phyloP scores from a whole-genome alignment of 2,113 vertebrate species.

The Burhinus bistriatus region DNA sequence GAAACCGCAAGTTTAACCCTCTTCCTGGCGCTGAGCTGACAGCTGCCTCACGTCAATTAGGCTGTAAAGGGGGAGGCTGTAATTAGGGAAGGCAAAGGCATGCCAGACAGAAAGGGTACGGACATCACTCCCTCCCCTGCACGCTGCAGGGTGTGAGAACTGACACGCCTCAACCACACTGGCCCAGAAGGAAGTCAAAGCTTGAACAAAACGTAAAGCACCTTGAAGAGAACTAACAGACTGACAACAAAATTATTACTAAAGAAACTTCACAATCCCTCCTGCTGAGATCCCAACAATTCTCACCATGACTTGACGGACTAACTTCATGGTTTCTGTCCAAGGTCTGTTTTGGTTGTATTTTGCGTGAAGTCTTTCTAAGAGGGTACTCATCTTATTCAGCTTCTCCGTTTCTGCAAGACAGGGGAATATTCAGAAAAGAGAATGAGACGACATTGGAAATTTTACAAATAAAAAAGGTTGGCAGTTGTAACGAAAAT shows the following conservation, averaged over 20 bases:
- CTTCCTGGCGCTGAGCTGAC: not conserved
- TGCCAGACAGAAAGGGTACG: accelerated
- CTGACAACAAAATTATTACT: accelerated
- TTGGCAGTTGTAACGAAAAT: not conserved
- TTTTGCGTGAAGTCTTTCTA: conserved; percentile 92
- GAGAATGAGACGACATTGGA: accelerated
- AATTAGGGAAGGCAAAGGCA: not conserved
- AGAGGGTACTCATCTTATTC: conserved; percentile 86
- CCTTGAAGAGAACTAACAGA: not conserved
- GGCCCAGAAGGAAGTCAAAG: not conserved
- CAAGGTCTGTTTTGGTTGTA: conserved; percentile 92
- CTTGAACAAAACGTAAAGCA: not conserved
- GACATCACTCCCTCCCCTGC: not conserved
- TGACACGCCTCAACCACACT: accelerated
- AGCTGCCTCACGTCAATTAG: not conserved
- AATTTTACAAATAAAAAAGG: not conserved
- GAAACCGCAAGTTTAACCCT: not conserved
- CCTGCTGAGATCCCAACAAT: not conserved
- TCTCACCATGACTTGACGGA: conserved; percentile 95
- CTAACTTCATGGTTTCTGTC: conserved; percentile 95
- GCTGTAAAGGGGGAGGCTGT: not conserved
- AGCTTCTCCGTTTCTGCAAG: conserved; percentile 72
- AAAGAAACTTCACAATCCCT: not conserved
- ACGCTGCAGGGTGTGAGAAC: not conserved
- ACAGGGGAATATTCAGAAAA: not conserved